Base-by-base conservation (phyloP, 2,797 vertebrate species). In the Uromys caudimaculatus region DNA sequence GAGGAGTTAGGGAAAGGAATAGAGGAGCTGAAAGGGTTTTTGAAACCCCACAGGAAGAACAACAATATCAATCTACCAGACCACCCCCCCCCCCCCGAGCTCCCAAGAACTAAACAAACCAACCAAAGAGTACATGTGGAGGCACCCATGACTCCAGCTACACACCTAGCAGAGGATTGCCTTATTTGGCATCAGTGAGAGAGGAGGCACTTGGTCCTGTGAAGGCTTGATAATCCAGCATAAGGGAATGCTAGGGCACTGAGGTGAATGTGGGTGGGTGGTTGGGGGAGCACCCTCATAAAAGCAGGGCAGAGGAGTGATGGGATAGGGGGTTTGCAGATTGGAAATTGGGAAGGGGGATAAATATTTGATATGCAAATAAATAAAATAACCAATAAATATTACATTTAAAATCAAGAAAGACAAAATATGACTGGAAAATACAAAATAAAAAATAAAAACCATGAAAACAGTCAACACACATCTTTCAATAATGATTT, bases 31-130 rank as follows among this genome's bases (percentile, higher is more conserved):
- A 71, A 71, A 2, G 17, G 35, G 35, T 71, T 71, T 71, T 16
- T 71, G 35, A 6, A 19, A n/a, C 14, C 67, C 32, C 7, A 71
- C 1, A n/a, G 16, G 67, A 71, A n/a, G 17, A n/a, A 71, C 35
- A 58, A 58, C 6, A n/a, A 9, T n/a, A 71, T 71, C 6, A n/a
- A 38, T 17, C 16, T 19, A 71, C 67, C 67, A 71, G 35, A 19
- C 19, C 2, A 2, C 17, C 44, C 1, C 2, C 7, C 17, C 44
- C 1, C 7, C 17, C 35, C 35, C n/a, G 14, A 71, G 32, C 17
- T n/a, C 35, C 16, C 67, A 71, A 19, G 17, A 35, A 71, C 17
- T 71, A 71, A 71, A 71, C 17, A 2, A 69, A 69, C 67, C 67
- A 71, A 71, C 17, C 35, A 69, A 69, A 19, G 32, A 17, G 7